phyloP scores from a whole-genome alignment of 2,888 invertebrate genomes.

The Toxonevra muliebris region DNA sequence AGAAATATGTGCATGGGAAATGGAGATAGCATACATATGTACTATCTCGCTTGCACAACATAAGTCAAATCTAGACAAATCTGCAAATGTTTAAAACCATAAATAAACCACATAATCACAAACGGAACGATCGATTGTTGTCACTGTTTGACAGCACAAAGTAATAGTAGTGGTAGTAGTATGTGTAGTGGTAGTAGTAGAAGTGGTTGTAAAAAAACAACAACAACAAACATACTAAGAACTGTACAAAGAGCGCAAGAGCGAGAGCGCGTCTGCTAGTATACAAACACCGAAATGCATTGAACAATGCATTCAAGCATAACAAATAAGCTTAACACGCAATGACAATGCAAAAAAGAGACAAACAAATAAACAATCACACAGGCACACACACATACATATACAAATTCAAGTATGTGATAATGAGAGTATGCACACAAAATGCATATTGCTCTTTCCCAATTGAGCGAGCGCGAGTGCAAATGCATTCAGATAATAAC shows the following conservation, averaged over 20 bases:
- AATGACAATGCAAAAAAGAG: slow-evolving; percentile 6
- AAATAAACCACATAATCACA: slow-evolving; percentile 63
- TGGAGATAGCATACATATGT: slow-evolving; percentile 1
- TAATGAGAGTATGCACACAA: neutral
- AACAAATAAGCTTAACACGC: neutral
- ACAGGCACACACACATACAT: neutral
- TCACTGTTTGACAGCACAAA: slow-evolving; percentile 59
- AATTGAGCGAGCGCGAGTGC: neutral
- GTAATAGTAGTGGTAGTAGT: slow-evolving; percentile 32
- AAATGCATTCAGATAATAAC: neutral
- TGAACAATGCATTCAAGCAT: slow-evolving; percentile 57
- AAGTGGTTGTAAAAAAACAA: slow-evolving; percentile 6
- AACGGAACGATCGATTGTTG: slow-evolving; percentile 64
- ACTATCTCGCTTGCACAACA: slow-evolving; percentile 38
- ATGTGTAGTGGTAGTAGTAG: slow-evolving; percentile 26
- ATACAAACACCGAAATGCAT: slow-evolving; percentile 41
- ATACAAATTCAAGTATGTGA: neutral
- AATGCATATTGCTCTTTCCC: neutral
- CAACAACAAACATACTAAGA: slow-evolving; percentile 5
- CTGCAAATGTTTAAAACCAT: slow-evolving; percentile 62
- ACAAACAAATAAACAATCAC: neutral
- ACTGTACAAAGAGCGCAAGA: slow-evolving; percentile 41
- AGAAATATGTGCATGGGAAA: too few relatives aligned
- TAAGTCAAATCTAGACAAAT: slow-evolving; percentile 61
- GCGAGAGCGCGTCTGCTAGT: slow-evolving; percentile 34